phyloP scores from a whole-genome alignment of 2,113 vertebrate species.

The Eptesicus fuscus region DNA sequence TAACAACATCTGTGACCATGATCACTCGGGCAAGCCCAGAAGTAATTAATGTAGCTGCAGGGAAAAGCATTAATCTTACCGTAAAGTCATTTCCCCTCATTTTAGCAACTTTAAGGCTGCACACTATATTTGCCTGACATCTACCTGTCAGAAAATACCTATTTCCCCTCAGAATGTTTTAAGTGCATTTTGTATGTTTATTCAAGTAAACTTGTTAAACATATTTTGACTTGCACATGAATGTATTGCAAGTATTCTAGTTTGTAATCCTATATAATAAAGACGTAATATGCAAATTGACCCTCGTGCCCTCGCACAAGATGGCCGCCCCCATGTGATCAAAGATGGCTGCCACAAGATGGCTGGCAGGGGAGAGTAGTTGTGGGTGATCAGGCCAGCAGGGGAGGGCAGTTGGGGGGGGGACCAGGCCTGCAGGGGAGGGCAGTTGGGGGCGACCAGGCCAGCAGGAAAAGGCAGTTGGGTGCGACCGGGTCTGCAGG shows the following conservation, averaged over 20 bases:
- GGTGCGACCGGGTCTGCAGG: too few species aligned
- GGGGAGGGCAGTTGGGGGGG: too few species aligned
- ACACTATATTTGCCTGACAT: neutral
- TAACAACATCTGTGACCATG: slow-evolving; percentile 22
- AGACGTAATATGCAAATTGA: too few species aligned
- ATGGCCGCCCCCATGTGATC: too few species aligned
- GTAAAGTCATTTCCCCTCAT: neutral
- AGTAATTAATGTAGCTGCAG: slow-evolving; percentile 63
- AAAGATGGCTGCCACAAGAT: too few species aligned
- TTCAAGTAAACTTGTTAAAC: neutral
- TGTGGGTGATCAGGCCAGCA: too few species aligned
- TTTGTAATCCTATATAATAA: neutral
- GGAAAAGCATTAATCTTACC: slow-evolving; percentile 35
- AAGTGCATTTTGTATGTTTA: neutral
- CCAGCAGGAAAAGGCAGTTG: too few species aligned
- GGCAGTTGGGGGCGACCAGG: too few species aligned
- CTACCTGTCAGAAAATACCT: neutral
- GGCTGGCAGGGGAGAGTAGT: too few species aligned
- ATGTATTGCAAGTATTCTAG: neutral
- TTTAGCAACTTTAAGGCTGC: neutral
- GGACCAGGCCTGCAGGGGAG: too few species aligned
- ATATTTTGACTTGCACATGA: neutral
- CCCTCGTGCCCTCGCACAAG: too few species aligned
- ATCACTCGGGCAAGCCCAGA: slow-evolving; percentile 4
- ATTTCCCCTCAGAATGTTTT: neutral